phyloP scores from a whole-genome alignment of 2,888 invertebrate species.

The Drosophila peninsularis region DNA sequence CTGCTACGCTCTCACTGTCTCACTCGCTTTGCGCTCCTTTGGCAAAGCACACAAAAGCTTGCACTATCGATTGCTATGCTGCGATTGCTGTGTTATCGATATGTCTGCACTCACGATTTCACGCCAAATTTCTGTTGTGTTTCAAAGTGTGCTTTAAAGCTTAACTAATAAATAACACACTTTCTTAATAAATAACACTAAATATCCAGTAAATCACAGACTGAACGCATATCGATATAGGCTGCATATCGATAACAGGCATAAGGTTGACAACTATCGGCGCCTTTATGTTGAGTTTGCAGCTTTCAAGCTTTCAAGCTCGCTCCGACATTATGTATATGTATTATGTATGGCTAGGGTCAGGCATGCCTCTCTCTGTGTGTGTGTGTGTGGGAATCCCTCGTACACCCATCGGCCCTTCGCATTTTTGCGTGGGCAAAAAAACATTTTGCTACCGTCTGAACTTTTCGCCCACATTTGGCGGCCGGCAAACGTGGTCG shows the following conservation, averaged over 20 bases:
- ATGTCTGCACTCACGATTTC: background rate
- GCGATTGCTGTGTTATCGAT: conserved; percentile 1
- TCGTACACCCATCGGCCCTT: conserved; percentile 33
- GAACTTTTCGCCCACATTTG: conserved; percentile 49
- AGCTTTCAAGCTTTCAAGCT: conserved; percentile 36
- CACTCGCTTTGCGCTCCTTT: background rate
- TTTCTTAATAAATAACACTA: too few relatives aligned
- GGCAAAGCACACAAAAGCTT: conserved; percentile 24
- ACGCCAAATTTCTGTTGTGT: background rate
- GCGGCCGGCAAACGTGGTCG: conserved; percentile 35
- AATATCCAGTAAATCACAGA: too few relatives aligned
- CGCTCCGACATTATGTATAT: background rate
- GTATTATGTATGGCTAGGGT: background rate
- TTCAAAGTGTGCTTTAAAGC: background rate
- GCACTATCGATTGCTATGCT: conserved; percentile 16
- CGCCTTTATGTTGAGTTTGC: background rate
- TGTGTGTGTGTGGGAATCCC: conserved; percentile 2
- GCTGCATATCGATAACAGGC: conserved; percentile 13
- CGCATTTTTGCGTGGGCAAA: conserved; percentile 46
- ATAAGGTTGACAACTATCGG: background rate
- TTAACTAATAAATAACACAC: too few relatives aligned
- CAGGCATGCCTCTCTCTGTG: background rate
- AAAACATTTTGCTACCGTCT: conserved; percentile 22
- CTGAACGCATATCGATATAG: background rate
- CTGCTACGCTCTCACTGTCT: background rate